Conservation (phyloP, 2,113 vertebrate genomes). For the Terrapene triunguis region DNA sequence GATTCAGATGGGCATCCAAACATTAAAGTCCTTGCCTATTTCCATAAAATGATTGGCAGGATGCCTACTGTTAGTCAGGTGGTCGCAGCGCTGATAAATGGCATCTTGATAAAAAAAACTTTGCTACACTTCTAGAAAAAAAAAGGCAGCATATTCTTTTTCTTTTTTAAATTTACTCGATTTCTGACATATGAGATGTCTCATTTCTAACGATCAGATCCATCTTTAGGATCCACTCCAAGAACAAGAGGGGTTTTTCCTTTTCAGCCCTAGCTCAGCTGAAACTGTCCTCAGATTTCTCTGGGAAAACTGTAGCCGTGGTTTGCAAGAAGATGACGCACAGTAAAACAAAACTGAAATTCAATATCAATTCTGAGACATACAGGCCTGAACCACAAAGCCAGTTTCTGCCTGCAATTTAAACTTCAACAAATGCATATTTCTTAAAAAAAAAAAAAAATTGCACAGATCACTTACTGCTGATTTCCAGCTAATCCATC, state of each 20-base stretch:
- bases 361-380: conserved; percentile 23
- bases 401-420: conserved; percentile 8
- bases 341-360: not conserved
- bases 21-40: conserved; percentile 71
- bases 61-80: conserved; percentile 50
- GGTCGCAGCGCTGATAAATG: conserved; percentile 42
- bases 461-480: conserved; percentile 24
- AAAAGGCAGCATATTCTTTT: not conserved
- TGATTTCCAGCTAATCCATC: not conserved
- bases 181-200: conserved; percentile 55
- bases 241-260: not conserved
- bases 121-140: conserved; percentile 41
- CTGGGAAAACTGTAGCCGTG: not conserved
- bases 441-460: not conserved
- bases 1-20: conserved; percentile 74
- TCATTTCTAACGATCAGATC: conserved; percentile 46
- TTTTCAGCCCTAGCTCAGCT: not conserved
- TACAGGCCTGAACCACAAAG: not conserved
- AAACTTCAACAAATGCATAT: conserved; percentile 29
- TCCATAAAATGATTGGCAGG: conserved; percentile 75
- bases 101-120: conserved; percentile 65
- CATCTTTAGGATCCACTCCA: not conserved
- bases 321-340: not conserved
- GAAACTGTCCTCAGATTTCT: not conserved
- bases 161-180: conserved; percentile 48